Conservation (phyloP, 2,888 invertebrate genomes). For the Limnephilus auricula region DNA sequence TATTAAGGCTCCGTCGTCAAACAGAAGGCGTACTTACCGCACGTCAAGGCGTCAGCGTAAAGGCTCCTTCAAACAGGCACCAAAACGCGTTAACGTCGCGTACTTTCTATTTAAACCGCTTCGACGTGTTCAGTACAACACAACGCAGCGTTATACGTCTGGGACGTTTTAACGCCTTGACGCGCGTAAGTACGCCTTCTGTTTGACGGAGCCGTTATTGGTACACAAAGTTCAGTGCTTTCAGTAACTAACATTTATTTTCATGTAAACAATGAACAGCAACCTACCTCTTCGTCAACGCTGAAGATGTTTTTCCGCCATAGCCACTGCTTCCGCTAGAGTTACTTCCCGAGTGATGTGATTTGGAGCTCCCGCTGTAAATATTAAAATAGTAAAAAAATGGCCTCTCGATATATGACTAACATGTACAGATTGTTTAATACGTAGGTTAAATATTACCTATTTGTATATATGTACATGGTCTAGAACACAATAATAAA, state of each 20-base stretch:
- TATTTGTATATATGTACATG: too few species aligned
- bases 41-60: too few species aligned
- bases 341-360: conserved; percentile 86
- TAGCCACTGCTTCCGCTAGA: conserved; percentile 90
- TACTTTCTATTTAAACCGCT: too few species aligned
- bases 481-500: neutral
- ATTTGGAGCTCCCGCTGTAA: conserved; percentile 85
- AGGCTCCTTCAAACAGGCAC: too few species aligned
- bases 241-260: neutral
- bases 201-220: too few species aligned
- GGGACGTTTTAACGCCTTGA: too few species aligned
- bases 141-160: too few species aligned
- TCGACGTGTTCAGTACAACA: too few species aligned
- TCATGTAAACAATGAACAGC: neutral
- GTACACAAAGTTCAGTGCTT: neutral
- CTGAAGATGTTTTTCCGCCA: conserved; percentile 83
- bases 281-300: conserved; percentile 77
- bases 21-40: too few species aligned
- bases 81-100: too few species aligned
- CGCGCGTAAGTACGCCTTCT: too few species aligned
- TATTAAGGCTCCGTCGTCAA: too few species aligned
- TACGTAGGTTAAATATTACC: neutral
- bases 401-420: neutral
- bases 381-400: neutral
- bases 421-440: neutral